A percentile compares a stretch with the other conserved stretches of the same genome.
These are phyloP conservation scores for Xiphophorus hellerii DNA, from an alignment of 2,113 vertebrate species.

Conservation along the genomic window DNA sequence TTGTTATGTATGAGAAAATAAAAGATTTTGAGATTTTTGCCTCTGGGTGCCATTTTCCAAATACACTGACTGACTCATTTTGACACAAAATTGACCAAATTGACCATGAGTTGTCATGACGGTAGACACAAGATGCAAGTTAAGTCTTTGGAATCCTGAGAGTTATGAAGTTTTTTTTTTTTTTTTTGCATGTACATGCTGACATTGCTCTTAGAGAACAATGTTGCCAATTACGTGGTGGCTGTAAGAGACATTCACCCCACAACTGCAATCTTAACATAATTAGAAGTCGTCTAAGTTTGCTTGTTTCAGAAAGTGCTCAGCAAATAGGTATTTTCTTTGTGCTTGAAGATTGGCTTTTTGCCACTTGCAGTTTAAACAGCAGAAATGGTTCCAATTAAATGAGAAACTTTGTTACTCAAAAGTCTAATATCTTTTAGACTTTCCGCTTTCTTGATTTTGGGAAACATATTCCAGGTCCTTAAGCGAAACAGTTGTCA, in stretches of 20 bases:
- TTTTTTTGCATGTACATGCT: background rate
- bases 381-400: constrained; percentile 13
- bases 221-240: background rate
- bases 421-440: too few species aligned
- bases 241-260: background rate
- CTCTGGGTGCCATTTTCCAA: background rate
- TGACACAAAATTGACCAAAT: background rate
- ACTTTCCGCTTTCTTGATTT: background rate
- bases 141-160: background rate
- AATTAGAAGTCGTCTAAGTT: constrained; percentile 23
- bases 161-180: background rate
- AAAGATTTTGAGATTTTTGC: constrained; percentile 6
- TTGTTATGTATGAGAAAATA: background rate
- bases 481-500: background rate
- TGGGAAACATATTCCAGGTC: background rate
- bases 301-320: background rate
- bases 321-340: background rate
- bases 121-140: background rate
- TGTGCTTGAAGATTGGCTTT: background rate
- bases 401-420: background rate
- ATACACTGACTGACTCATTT: constrained; percentile 15
- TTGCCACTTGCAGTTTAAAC: background rate
- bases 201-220: background rate
- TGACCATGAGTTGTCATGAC: background rate
- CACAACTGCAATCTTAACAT: constrained; percentile 1